Evolutionary conservation across 2,797 vertebrate species (phyloP).

Genomic region (Sebastes aleutianus): DNA sequence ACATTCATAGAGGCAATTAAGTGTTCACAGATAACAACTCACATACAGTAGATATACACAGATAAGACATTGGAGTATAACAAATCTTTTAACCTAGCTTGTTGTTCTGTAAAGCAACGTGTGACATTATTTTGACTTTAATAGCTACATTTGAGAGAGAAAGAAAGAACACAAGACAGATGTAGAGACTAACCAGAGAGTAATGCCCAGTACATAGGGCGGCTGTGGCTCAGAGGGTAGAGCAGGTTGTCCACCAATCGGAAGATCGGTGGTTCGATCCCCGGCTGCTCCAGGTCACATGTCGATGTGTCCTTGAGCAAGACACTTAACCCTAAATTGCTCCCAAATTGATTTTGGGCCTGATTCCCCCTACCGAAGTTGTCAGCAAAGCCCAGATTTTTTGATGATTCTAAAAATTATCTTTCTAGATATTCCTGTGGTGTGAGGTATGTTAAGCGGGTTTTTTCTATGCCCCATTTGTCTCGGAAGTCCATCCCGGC

Average conservation of each 20-base stretch:
- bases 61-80: neutral
- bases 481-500: no score
- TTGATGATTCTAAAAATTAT: fast-evolving
- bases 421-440: no score
- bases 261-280: no score
- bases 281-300: no score
- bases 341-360: no score
- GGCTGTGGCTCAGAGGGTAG: no score
- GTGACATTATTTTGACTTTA: neutral
- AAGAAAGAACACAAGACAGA: neutral
- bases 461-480: fast-evolving
- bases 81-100: neutral
- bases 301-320: no score
- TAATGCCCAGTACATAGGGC: no score
- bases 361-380: no score
- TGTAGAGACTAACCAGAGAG: neutral
- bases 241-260: no score
- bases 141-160: neutral
- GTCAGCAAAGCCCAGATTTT: no score
- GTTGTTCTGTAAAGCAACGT: neutral
- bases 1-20: neutral
- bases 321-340: no score
- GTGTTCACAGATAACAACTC: neutral
- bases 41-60: neutral
- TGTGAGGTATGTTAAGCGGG: fast-evolving